Conservation (phyloP, 2,113 vertebrate species). For the Pogonocichla stellata region DNA sequence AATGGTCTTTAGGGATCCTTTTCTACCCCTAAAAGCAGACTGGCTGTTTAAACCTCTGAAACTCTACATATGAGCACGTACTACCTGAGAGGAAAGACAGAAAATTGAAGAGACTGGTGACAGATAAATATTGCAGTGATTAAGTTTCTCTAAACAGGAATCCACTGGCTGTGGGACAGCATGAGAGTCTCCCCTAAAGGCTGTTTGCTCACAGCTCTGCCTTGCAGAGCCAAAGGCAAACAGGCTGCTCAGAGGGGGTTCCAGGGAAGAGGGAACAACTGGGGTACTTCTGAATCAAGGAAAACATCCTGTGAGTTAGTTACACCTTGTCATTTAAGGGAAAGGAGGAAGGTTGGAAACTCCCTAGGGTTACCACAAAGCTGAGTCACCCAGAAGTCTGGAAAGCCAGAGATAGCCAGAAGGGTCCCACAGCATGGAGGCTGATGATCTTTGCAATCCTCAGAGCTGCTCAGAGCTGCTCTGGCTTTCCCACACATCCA, state of each 20-base stretch:
- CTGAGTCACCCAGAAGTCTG: background rate
- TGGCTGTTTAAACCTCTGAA: background rate
- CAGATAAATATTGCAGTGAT: background rate
- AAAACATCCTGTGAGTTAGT: background rate
- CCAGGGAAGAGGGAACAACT: background rate
- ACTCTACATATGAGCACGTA: background rate
- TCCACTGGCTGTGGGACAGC: background rate
- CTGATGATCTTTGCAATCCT: background rate
- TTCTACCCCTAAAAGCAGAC: background rate
- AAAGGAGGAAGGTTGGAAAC: background rate
- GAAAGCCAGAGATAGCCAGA: background rate
- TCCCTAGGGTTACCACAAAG: background rate
- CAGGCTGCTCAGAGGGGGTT: background rate
- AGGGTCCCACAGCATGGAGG: background rate
- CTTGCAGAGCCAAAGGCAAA: background rate
- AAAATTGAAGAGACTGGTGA: background rate
- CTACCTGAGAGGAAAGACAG: background rate
- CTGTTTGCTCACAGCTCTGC: background rate
- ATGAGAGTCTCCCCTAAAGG: accelerated
- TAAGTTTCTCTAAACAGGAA: background rate
- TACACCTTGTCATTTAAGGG: background rate
- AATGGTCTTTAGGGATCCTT: background rate
- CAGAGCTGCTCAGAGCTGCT: background rate
- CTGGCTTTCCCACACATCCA: background rate
- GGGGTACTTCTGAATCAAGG: background rate